Evolutionary conservation across 2,113 vertebrate genomes (phyloP).

Genomic region (Lophotis ruficrista): DNA sequence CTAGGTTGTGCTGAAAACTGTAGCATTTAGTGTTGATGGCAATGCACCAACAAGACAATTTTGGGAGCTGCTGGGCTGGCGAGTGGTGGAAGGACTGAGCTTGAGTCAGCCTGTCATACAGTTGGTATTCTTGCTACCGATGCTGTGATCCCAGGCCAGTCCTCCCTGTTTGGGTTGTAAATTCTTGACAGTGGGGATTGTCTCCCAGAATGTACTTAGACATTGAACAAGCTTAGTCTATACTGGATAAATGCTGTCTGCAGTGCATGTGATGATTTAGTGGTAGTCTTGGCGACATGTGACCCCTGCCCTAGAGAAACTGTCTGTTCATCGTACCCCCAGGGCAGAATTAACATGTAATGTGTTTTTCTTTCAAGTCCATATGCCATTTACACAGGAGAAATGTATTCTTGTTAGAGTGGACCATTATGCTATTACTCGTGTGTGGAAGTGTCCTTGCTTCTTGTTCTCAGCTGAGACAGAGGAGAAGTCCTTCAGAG

Average conservation of each 20-base stretch:
- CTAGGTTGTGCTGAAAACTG: not conserved
- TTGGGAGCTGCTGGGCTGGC: not conserved
- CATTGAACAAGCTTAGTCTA: not conserved
- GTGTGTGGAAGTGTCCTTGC: not conserved
- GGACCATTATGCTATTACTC: accelerated
- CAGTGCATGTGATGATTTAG: not conserved
- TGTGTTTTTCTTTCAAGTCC: not conserved
- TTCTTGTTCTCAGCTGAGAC: not conserved
- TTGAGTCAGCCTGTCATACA: not conserved
- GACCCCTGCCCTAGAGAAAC: not conserved
- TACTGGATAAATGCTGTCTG: not conserved
- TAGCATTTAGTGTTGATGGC: not conserved
- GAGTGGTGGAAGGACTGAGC: not conserved
- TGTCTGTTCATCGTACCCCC: accelerated
- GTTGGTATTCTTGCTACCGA: accelerated
- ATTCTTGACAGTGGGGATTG: not conserved
- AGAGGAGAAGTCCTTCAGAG: not conserved
- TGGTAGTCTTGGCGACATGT: not conserved
- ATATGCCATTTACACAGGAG: not conserved
- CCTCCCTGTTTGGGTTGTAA: not conserved
- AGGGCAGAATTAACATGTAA: not conserved
- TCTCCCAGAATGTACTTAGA: not conserved
- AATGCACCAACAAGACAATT: not conserved
- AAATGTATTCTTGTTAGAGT: not conserved
- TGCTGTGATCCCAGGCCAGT: not conserved